Base-by-base conservation (phyloP, 2,888 invertebrate genomes). In the Furcula furcula region DNA sequence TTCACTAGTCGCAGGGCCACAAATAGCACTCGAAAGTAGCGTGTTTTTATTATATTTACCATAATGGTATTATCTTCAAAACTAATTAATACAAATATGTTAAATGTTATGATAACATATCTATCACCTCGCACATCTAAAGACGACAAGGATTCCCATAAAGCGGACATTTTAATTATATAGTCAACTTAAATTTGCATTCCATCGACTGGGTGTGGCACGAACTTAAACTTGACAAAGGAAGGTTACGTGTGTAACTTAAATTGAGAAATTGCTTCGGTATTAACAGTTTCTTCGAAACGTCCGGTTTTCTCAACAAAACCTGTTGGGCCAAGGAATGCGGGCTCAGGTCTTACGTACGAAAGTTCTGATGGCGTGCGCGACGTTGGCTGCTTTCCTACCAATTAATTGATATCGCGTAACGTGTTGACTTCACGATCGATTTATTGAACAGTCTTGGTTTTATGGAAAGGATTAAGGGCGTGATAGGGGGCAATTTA, bases 271-370 rank as follows among this genome's bases (percentile, higher is more conserved):
- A 66, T 59, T 55, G 59, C 50, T 39, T 42, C 46, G 40, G 45
- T 39, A 35, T 31, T 50, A 45, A 48, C 51, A 51, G 48, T 57
- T 58, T 59, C 55, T 48, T 55, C 59, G 57, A 70, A 67, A 65
- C 45, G 70, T 68, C 75, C 74, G 74, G 76, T 76, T 76, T 66
- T 65, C 66, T 63, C 61, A 47, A 57, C 45, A 43, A 60, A 76
- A 80, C 81, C 76, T 58, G 81, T 76, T 58, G 62, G 38, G 41
- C 31, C 36, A 36, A 25, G 67, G 78, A 76, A 81, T 80, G 78
- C 60, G 61, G 64, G 61, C 61, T 53, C 67, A 71, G 61, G 61
- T 63, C 62, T 64, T 65, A 43, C 49, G 62, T 52, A 67, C 46
- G 65, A 73, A 71, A 73, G 75, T 61, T 61, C 54, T 50, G 50